Evolutionary conservation across 2,113 vertebrate species (phyloP), one percentile per base, ranked within the genome.

Genomic region (Rhea americana): DNA sequence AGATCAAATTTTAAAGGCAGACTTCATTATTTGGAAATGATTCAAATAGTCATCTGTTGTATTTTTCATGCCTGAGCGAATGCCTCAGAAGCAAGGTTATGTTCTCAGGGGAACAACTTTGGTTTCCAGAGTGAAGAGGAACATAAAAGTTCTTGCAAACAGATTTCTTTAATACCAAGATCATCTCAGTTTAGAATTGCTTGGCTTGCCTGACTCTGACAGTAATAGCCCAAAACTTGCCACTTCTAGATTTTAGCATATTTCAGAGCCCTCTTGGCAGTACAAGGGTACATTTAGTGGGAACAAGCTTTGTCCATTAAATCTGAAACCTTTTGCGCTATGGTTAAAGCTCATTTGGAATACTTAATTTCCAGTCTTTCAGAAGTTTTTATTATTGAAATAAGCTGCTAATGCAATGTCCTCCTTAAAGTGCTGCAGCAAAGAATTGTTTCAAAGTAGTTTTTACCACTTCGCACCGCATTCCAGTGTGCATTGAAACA

Each of bases 251-350:
- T 89, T 58, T 95, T 86, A 70, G 79, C 86, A 87, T 71, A 72
- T 91, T 94, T 95, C 80, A 73, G 84, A 90, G 62, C 48, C 62
- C 35, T 94, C 50, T 85, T 91, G 93, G 83, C 77, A 93, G 83
- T 94, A 95, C 90, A 88, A 88, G 65, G 37, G 70, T 92, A 84
- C 88, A 70, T 79, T 94, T 90, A 93, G 62, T 62, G 45, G 50
- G 59, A 96, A 95, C 96, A 96, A 88, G 41, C 63, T 96, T 96
- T 96, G 76, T 96, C 88, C 95, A 95, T 96, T 96, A 95, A 94
- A 82, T 55, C 19, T 0, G 0, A 55, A 91, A 91, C 55, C 55
- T 51, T 53, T 48, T 87, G 35, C 8, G 85, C 83, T 95, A n/a
- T 89, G 86, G 91, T 93, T 95, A 80, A 96, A 90, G 74, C 63